Percentiles rank a stretch among this genome's conserved stretches.
phyloP scores from a whole-genome alignment of 2,797 vertebrate genomes.

The Smutsia gigantea region DNA sequence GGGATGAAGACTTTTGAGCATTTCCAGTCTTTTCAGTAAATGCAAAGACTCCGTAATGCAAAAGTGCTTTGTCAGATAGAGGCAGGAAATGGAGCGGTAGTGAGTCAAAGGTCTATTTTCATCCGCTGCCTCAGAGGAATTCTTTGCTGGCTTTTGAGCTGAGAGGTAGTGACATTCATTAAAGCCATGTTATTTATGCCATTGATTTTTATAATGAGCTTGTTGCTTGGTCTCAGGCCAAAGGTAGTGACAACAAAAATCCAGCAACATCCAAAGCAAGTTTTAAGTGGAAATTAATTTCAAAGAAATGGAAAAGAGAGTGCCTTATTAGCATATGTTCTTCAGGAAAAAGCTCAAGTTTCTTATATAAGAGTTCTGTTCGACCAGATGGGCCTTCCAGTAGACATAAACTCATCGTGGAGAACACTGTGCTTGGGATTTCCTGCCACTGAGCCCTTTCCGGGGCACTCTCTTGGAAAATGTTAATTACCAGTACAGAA shows the following conservation, averaged over 20 bases:
- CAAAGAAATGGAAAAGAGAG: slow-evolving; percentile 42
- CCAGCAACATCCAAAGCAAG: neutral
- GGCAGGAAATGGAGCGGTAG: neutral
- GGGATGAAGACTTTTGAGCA: neutral
- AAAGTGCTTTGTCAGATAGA: neutral
- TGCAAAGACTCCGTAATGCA: neutral
- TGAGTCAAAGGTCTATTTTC: slow-evolving; percentile 8
- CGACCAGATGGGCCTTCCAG: neutral
- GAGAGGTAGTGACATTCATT: slow-evolving; percentile 34
- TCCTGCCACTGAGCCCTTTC: neutral
- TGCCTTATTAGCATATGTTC: slow-evolving; percentile 19
- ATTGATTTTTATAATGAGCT: slow-evolving; percentile 60
- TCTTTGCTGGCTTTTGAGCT: neutral
- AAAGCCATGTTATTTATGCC: slow-evolving; percentile 4
- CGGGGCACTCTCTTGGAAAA: neutral
- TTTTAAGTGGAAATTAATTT: slow-evolving; percentile 46
- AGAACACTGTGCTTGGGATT: neutral
- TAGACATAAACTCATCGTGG: neutral
- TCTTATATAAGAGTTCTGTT: slow-evolving; percentile 12
- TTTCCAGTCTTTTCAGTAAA: neutral
- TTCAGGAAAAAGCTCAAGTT: neutral
- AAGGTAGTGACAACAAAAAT: slow-evolving; percentile 41
- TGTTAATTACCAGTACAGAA: neutral
- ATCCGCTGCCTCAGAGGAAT: neutral
- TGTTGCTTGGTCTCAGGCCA: slow-evolving; percentile 5